These are phyloP conservation scores for Malurus alboscapulatus DNA, from an alignment of 2,113 vertebrate genomes.

Conservation along the genomic window DNA sequence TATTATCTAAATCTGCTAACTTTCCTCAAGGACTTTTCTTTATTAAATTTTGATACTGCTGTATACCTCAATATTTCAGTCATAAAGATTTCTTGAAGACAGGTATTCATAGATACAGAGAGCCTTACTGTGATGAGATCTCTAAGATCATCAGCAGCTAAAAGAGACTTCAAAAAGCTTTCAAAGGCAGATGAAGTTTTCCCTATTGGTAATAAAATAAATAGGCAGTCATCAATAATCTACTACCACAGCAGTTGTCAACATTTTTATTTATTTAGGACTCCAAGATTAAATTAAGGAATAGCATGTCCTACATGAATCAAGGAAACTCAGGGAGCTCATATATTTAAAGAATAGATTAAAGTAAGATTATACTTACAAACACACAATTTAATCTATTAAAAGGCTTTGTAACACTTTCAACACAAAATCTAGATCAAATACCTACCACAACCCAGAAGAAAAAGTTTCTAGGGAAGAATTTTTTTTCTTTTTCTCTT, in stretches of 20 bases:
- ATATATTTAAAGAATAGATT: not conserved
- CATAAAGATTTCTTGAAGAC: not conserved
- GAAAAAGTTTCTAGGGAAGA: not conserved
- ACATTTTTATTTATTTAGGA: not conserved
- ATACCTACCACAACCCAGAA: accelerated
- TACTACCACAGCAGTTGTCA: not conserved
- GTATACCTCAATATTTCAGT: not conserved
- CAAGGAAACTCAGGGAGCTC: not conserved
- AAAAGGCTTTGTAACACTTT: not conserved
- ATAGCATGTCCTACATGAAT: not conserved
- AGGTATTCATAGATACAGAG: not conserved
- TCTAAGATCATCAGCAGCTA: not conserved
- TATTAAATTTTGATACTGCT: not conserved
- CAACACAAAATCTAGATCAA: not conserved
- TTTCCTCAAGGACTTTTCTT: not conserved
- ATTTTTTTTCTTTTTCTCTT: not conserved
- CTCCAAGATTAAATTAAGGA: not conserved
- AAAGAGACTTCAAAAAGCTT: not conserved
- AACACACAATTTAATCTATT: not conserved
- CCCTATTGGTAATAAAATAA: not conserved
- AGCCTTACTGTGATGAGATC: not conserved
- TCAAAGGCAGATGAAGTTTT: not conserved
- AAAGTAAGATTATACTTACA: not conserved
- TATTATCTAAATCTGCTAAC: not conserved
- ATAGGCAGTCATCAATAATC: not conserved